A percentile compares a stretch with the other conserved stretches of the same genome.
Conservation (phyloP, 2,113 vertebrate species). For the Rissa tridactyla region DNA sequence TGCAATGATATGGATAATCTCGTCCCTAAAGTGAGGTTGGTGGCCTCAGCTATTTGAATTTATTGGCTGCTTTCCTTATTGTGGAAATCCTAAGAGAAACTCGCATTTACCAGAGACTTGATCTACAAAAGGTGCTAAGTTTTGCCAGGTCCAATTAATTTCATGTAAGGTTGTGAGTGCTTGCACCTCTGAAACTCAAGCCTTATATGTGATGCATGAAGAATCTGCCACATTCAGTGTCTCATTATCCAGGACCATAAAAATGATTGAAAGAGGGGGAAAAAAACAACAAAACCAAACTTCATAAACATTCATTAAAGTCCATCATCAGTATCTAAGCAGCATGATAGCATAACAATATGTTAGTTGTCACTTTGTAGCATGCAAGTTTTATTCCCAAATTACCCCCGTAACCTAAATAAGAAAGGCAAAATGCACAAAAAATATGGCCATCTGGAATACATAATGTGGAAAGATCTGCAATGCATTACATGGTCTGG, state of each 20-base stretch:
- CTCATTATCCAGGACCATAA: background rate
- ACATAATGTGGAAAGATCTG: conserved; percentile 80
- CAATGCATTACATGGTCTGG: conserved; percentile 84
- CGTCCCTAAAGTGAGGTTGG: conserved; percentile 17
- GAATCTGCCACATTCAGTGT: background rate
- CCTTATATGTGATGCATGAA: background rate
- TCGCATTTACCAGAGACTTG: background rate
- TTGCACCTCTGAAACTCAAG: background rate
- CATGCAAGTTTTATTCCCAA: conserved; percentile 65
- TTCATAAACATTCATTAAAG: conserved; percentile 25
- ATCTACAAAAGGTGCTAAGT: background rate
- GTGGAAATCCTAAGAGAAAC: background rate
- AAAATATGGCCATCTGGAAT: conserved; percentile 80
- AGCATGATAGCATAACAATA: background rate
- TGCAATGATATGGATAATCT: background rate
- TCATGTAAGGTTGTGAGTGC: background rate
- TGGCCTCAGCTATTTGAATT: conserved; percentile 23
- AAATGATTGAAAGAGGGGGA: background rate
- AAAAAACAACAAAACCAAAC: background rate
- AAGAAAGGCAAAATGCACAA: conserved; percentile 72
- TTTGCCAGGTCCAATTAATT: background rate
- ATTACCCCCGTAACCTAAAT: conserved; percentile 68
- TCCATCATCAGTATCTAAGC: background rate
- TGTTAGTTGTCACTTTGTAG: conserved; percentile 65
- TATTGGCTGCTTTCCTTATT: background rate